Percentiles rank a stretch among this genome's conserved stretches.
phyloP scores from a whole-genome alignment of 2,888 invertebrate species.

The Trichopria drosophilae region DNA sequence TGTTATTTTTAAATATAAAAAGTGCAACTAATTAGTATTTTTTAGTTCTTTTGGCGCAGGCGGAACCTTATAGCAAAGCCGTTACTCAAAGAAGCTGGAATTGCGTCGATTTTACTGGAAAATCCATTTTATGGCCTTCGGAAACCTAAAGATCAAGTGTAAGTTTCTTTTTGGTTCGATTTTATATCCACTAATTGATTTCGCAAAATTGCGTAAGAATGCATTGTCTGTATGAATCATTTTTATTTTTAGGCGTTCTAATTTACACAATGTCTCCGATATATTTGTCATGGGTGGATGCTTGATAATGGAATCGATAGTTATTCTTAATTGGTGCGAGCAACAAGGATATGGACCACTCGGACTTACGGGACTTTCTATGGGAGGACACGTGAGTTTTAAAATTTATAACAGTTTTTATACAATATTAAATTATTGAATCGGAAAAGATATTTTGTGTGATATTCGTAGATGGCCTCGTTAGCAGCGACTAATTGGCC shows the following conservation, averaged over 20 bases:
- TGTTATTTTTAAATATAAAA: slow-evolving; percentile 6
- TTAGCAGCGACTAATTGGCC: slow-evolving; percentile 95
- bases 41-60: slow-evolving; percentile 87
- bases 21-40: slow-evolving; percentile 10
- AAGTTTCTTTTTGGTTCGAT: slow-evolving; percentile 49
- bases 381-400: slow-evolving; percentile 93
- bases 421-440: not conserved
- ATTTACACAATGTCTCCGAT: slow-evolving; percentile 92
- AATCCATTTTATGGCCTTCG: slow-evolving; percentile 94
- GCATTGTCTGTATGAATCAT: slow-evolving; percentile 7
- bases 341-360: slow-evolving; percentile 87
- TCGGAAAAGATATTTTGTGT: slow-evolving; percentile 25
- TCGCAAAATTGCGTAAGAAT: slow-evolving; percentile 13
- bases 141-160: slow-evolving; percentile 86
- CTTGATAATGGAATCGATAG: slow-evolving; percentile 88
- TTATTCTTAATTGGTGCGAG: slow-evolving; percentile 92
- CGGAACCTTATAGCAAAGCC: slow-evolving; percentile 89
- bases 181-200: slow-evolving; percentile 22
- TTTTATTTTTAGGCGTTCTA: slow-evolving; percentile 71
- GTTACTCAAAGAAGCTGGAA: slow-evolving; percentile 82
- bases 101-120: slow-evolving; percentile 91
- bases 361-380: slow-evolving; percentile 92
- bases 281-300: slow-evolving; percentile 99
- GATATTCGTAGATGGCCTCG: slow-evolving; percentile 85
- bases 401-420: too few species aligned